Percentiles rank a stretch among this genome's conserved stretches.
phyloP scores from a whole-genome alignment of 1,140 invertebrate genomes.

The Bombus vancouverensis region DNA sequence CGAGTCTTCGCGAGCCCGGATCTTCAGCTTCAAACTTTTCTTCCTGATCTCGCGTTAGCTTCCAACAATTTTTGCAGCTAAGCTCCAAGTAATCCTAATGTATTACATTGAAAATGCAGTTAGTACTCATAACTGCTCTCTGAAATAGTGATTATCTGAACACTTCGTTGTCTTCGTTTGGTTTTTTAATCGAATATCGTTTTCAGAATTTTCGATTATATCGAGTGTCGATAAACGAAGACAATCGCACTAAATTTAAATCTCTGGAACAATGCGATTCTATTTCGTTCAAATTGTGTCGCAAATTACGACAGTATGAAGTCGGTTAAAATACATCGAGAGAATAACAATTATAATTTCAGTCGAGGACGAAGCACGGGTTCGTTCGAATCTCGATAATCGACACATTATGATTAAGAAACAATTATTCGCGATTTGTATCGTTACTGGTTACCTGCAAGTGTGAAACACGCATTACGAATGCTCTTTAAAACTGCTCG shows the following conservation, averaged over 20 bases:
- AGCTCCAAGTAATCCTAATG: neutral
- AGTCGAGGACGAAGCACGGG: neutral
- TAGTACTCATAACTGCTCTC: neutral
- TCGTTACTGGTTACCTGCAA: neutral
- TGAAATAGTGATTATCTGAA: neutral
- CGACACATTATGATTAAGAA: neutral
- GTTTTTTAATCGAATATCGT: neutral
- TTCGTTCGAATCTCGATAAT: neutral
- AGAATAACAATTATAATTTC: neutral
- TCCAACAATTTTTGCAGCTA: neutral
- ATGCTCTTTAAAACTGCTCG: neutral
- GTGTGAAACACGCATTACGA: neutral
- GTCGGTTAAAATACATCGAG: neutral
- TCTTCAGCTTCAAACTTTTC: neutral
- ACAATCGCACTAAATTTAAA: neutral
- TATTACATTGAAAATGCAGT: neutral
- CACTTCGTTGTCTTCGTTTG: neutral
- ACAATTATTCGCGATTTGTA: neutral
- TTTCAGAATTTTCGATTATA: neutral
- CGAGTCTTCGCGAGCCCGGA: neutral
- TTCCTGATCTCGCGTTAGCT: neutral
- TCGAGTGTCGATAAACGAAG: neutral
- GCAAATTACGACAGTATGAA: neutral
- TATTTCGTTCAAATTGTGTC: neutral
- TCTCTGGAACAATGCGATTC: neutral